phyloP scores from a whole-genome alignment of 2,888 invertebrate genomes.

The Hyles lineata region DNA sequence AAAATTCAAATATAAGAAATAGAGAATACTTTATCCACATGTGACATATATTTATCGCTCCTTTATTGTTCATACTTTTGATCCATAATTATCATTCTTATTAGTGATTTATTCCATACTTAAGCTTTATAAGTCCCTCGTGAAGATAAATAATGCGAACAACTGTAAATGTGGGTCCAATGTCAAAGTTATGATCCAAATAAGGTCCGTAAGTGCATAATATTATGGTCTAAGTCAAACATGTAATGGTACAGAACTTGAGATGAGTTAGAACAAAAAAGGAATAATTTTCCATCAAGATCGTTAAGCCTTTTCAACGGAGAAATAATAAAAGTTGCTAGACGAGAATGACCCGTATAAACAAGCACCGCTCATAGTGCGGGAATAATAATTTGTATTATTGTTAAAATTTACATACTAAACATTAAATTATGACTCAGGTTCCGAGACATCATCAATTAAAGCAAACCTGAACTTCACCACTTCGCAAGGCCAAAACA shows the following conservation, averaged over 20 bases:
- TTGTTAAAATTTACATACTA: constrained; percentile 26
- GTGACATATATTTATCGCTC: not conserved
- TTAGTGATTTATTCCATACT: too few species aligned
- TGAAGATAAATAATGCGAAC: not conserved
- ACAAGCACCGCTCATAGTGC: not conserved
- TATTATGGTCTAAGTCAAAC: not conserved
- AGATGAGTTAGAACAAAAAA: not conserved
- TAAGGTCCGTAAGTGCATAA: not conserved
- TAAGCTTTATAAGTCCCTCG: too few species aligned
- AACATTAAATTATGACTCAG: constrained; percentile 8
- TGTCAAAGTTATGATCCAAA: constrained; percentile 3
- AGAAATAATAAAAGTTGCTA: constrained; percentile 5
- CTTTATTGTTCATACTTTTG: too few species aligned
- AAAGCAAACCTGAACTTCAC: constrained; percentile 6
- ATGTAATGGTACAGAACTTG: not conserved
- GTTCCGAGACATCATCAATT: constrained; percentile 11
- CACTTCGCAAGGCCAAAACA: not conserved
- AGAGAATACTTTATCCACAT: not conserved
- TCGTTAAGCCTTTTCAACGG: not conserved
- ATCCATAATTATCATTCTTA: not conserved
- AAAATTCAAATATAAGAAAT: too few species aligned
- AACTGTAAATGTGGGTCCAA: not conserved
- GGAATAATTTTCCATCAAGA: constrained; percentile 6
- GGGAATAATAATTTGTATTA: not conserved
- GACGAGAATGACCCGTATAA: not conserved